Base-by-base conservation (phyloP, 2,888 invertebrate genomes). In the Lasioglossum figueresi region DNA sequence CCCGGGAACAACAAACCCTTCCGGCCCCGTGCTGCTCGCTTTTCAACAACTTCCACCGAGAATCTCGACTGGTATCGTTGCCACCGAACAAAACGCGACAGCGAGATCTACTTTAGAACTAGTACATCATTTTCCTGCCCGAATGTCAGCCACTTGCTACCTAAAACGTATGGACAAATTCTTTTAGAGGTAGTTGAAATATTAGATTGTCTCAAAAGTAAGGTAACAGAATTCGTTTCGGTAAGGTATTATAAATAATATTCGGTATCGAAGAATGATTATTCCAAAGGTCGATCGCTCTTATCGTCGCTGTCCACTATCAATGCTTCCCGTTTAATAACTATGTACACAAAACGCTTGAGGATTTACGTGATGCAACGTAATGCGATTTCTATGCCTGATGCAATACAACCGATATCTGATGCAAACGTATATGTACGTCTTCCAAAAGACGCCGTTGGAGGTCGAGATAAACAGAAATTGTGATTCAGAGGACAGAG, bases 1-100 rank as follows among this genome's bases (percentile, higher is more conserved):
- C 40, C 4, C 14, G 75, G 72, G 75, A 79, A 79, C 76, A 59
- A 70, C 78, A 74, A 75, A 78, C 70, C 59, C 70, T 74, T 82
- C 76, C 82, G 76, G 76, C 66, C 76, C 66, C 66, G 23, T 76
- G 45, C 2, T 75, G 34, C 1, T 27, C 16, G 31, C 74, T 81
- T 63, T 70, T 71, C 59, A 70, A 56, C 74, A 59, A 75, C 70
- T 52, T 72, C 43, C 34, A 66, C 1, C 8, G 14, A 0, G 37
- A 27, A 72, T 72, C 56, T 34, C 43, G 37, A 4, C 63, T 27
- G 27, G 31, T 19, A 63, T 63, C 63, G 63, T 63, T 27, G 27
- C 14, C 12, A n/a, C 27, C 0, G 59, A 34, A 63, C 31, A 63
- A 63, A 31, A 63, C 63, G 6, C 31, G 16, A 31, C 31, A 63